These are phyloP conservation scores for Chionomys nivalis DNA, from an alignment of 2,113 vertebrate genomes.

Conservation along the genomic window DNA sequence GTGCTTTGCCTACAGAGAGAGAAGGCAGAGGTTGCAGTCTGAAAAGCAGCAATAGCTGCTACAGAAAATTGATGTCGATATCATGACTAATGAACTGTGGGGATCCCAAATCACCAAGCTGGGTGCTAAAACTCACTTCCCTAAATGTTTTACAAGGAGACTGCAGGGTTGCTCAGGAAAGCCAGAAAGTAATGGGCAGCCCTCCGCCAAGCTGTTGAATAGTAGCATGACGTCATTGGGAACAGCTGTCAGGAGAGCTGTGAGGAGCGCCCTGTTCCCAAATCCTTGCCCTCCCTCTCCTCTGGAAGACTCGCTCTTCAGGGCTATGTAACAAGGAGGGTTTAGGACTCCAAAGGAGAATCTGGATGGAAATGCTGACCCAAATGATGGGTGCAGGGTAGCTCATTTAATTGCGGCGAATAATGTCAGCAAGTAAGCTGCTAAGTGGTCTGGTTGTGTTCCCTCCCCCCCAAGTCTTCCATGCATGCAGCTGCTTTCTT, in stretches of 20 bases:
- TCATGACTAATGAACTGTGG: conserved; percentile 81
- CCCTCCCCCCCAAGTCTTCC: not conserved
- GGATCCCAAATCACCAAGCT: conserved; percentile 62
- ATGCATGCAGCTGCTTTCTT: not conserved
- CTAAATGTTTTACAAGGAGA: conserved; percentile 77
- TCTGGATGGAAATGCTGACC: conserved; percentile 53
- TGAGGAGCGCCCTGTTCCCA: conserved; percentile 62
- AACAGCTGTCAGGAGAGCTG: conserved; percentile 38
- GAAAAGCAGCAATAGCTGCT: conserved; percentile 75
- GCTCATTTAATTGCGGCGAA: not conserved
- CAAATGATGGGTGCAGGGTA: not conserved
- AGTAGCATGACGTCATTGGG: conserved; percentile 62
- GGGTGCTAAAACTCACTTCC: conserved; percentile 69
- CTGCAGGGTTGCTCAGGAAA: conserved; percentile 76
- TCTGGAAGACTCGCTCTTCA: conserved; percentile 49
- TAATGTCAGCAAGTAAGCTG: not conserved
- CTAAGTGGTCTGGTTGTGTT: not conserved
- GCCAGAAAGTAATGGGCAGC: conserved; percentile 60
- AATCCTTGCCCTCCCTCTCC: conserved; percentile 68
- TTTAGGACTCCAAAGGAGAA: conserved; percentile 57
- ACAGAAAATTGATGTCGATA: conserved; percentile 79
- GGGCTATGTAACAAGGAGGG: conserved; percentile 57
- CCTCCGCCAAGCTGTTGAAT: conserved; percentile 71
- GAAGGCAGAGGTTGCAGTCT: conserved; percentile 57
- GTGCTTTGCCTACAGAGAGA: conserved; percentile 76